Base-by-base conservation (phyloP, 2,797 vertebrate genomes). In the Tympanoctomys barrerae region DNA sequence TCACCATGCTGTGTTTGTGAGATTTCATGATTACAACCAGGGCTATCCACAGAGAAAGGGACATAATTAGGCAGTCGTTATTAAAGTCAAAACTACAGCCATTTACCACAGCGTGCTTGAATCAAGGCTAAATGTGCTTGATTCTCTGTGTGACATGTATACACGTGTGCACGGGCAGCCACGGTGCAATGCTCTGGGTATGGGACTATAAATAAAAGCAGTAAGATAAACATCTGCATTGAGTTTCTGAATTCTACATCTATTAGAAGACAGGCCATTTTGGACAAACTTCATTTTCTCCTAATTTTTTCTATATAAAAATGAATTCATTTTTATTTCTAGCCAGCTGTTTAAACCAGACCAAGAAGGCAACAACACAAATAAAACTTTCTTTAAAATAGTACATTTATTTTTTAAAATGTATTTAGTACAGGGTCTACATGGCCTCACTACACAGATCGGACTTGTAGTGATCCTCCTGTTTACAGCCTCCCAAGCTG, bases 1-100 rank as follows among this genome's bases (percentile, higher is more conserved):
- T 94, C 97, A 96, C 97, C 97, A 94, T 75, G 91, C 95, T n/a
- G 36, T 91, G 97, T 94, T 98, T 98, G 81, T 98, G 92, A 16
- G 54, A 98, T 95, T 98, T 97, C 81, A 96, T 96, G 94, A 79
- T 91, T 96, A 97, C 28, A 66, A 97, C 97, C 42, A 91, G 95
- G 82, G 92, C 94, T 97, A 98, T 94, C 86, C 83, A 21, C 36
- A 95, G 77, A 95, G 91, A 97, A 98, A 98, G 94, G 96, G 82
- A 98, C 98, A 98, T 96, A 96, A 96, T 31, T 88, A 96, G 89
- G 88, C 71, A 85, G 68, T 95, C 96, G 96, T 86, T 89, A 2
- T 33, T 96, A 93, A 81, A 89, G 80, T 94, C 7, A 28, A 88
- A 66, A 95, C 21, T 83, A 26, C 66, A 94, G 91, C 33, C 33